phyloP scores from a whole-genome alignment of 2,797 vertebrate genomes.

The Aldrovandia affinis region DNA sequence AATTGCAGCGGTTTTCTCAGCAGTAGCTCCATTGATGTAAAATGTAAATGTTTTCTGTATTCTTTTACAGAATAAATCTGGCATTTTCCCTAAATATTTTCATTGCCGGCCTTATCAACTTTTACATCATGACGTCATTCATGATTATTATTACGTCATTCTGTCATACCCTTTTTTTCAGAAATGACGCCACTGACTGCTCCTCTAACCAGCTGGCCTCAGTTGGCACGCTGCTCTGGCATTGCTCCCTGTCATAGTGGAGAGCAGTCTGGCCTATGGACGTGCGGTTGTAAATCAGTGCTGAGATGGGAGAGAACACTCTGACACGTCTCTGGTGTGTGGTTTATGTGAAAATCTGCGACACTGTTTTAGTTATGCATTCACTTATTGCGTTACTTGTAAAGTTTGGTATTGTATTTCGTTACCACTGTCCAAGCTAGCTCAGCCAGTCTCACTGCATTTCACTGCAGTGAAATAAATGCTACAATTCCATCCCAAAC shows the following conservation, averaged over 20 bases:
- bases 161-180: too few species aligned
- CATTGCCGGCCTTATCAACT: too few species aligned
- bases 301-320: not conserved
- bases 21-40: too few species aligned
- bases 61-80: too few species aligned
- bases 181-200: too few species aligned
- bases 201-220: not conserved
- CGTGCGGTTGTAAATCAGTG: not conserved
- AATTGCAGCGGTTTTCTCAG: too few species aligned
- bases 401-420: not conserved
- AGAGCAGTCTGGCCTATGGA: not conserved
- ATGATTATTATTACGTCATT: too few species aligned
- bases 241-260: not conserved
- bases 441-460: too few species aligned
- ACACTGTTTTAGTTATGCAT: not conserved
- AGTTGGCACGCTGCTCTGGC: not conserved
- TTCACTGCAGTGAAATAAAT: not conserved
- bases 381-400: not conserved
- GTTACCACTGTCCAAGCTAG: not conserved
- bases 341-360: not conserved
- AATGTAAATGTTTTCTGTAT: too few species aligned
- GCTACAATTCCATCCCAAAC: not conserved
- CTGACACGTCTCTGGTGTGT: not conserved
- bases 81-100: too few species aligned
- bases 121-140: too few species aligned